These are phyloP conservation scores for Acrocephalus scirpaceus DNA, from an alignment of 2,797 vertebrate species.

Conservation along the genomic window DNA sequence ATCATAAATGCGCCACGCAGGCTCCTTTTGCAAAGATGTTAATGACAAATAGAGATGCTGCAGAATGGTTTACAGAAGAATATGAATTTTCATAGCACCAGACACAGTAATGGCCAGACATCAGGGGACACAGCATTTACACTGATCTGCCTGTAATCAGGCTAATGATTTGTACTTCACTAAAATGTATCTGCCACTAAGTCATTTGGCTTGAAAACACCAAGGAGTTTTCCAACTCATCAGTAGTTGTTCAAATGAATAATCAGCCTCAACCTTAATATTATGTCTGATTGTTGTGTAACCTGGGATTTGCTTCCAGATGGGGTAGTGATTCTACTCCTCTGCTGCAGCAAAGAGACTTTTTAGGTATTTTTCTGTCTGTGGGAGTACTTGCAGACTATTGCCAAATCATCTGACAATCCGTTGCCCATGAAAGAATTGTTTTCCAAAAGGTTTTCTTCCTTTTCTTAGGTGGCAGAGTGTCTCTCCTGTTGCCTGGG, in stretches of 20 bases:
- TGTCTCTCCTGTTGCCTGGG: neutral
- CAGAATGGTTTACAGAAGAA: neutral
- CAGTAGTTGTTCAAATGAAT: conserved; percentile 21
- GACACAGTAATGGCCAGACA: neutral
- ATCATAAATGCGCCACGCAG: neutral
- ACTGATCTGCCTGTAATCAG: neutral
- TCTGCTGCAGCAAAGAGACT: neutral
- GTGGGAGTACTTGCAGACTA: accelerated
- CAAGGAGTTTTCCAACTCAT: neutral
- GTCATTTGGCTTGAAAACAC: neutral
- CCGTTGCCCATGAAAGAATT: neutral
- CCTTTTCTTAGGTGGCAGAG: neutral
- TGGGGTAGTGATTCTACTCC: neutral
- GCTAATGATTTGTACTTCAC: neutral
- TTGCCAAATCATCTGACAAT: neutral
- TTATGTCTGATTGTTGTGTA: neutral
- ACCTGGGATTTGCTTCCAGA: neutral
- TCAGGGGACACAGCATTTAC: neutral
- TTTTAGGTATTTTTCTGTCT: neutral
- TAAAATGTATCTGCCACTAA: neutral
- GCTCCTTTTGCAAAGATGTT: neutral
- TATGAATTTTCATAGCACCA: neutral
- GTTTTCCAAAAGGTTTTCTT: neutral
- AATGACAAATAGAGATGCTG: neutral
- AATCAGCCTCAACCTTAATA: neutral